Base-by-base conservation (phyloP, 2,888 invertebrate species). In the Torymus texanus region DNA sequence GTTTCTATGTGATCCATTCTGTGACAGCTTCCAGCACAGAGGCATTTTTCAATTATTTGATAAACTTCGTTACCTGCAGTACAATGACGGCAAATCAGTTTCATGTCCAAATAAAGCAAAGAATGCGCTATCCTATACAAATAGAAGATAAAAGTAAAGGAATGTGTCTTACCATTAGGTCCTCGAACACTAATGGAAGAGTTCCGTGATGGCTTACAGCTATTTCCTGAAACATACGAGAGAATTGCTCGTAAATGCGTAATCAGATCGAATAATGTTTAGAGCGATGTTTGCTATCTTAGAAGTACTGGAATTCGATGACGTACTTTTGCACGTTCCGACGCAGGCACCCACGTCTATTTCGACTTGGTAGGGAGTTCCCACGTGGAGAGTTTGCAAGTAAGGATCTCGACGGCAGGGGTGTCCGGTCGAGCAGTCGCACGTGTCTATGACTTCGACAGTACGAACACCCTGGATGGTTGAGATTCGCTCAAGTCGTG, bases 1-100 rank as follows among this genome's bases (percentile, higher is more conserved):
- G 91, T 91, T 82, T 91, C 90, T 81, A 89, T 88, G 72, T 88
- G 87, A 74, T 90, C 88, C 86, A 90, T 88, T 74, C 91, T 87
- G 82, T 90, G 90, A 81, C 91, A 91, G 67, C 86, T 84, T 3
- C 87, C 86, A 16, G 88, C 88, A 75, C 91, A 91, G n/a, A 87
- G 86, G 80, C 91, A 91, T 82, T 88, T 89, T 56, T 91, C 90
- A 51, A 91, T 90, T 18, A 91, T 87, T 75, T 88, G 88, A 80
- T 91, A 85, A 18, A 89, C 85, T 83, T 90, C 90, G 78, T 88
- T 87, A 21, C 90, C 90, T 89, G 65, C 18, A 79, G 81, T 14
- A 18, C 14, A 29, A 61, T 29, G 29, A 29, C 4, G 3, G 29
- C 29, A 29, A 2, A 29, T 29, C 29, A 29, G 4, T 29, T 29